These are phyloP conservation scores for Fregetta grallaria DNA, from an alignment of 2,113 vertebrate species.

Conservation along the genomic window DNA sequence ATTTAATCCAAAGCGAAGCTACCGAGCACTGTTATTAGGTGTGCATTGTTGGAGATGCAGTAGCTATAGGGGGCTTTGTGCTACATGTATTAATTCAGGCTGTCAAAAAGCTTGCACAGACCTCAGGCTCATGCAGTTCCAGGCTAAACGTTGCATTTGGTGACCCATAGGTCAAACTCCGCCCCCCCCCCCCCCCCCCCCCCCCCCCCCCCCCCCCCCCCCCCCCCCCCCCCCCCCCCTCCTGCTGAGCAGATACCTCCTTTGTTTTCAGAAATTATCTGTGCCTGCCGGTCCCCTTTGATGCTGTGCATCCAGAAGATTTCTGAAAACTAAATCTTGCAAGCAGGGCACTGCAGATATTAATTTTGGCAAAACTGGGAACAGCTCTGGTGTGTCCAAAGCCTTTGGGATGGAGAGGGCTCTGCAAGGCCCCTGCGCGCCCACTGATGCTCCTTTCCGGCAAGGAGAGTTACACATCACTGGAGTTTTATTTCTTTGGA, in stretches of 20 bases:
- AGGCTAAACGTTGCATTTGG: neutral
- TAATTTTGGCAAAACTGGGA: neutral
- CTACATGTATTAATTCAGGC: neutral
- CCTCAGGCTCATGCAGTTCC: neutral
- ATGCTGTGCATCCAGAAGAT: neutral
- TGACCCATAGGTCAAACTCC: neutral
- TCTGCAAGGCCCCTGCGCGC: neutral
- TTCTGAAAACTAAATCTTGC: neutral
- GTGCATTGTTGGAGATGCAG: neutral
- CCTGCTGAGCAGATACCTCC: neutral
- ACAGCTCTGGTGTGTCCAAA: neutral
- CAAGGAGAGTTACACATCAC: neutral
- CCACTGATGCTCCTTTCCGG: neutral
- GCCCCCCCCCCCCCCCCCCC: neutral
- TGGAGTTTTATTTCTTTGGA: neutral
- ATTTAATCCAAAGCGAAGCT: conserved; percentile 4
- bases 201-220: neutral
- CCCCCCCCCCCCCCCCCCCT: neutral
- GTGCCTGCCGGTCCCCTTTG: neutral
- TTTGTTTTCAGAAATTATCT: neutral
- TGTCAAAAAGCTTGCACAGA: neutral
- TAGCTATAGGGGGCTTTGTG: neutral
- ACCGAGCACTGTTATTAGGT: neutral
- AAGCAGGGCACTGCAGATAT: neutral
- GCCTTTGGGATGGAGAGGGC: neutral